Base-by-base conservation (phyloP, 1,140 invertebrate genomes). In the Ganaspis sp. region DNA sequence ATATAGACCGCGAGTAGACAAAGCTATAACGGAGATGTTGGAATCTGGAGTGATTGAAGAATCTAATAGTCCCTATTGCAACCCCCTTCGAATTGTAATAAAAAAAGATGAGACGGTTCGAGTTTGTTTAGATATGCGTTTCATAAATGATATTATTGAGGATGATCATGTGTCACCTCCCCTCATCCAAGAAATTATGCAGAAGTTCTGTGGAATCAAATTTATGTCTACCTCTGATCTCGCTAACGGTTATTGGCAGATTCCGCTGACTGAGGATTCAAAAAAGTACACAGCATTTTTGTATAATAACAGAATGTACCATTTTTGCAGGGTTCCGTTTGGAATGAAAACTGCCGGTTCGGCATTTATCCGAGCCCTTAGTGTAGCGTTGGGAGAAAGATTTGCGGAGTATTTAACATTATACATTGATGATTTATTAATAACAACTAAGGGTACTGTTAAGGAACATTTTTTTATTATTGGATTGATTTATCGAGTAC, bases 181-280 rank as follows among this genome's bases (percentile, higher is more conserved):
- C 0, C 15, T 75, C 0, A 82, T 87, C n/a, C 64, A 15, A 9
- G 76, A 80, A 45, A 69, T 82, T 5, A 17, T 82, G 17, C 79
- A 80, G 45, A 58, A 70, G 26, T 73, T 75, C 70, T 37, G 73
- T 4, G 45, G 58, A 11, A 76, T 77, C 17, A 73, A 69, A 19
- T 70, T 79, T 38, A 81, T 86, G 17, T 78, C 82, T 0, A 77
- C 80, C 0, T 40, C 85, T 0, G 83, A 88, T 64, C 70, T 86
- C 21, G 75, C 73, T 9, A 75, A 72, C 9, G 83, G 83, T 9
- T 87, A 84, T 70, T 86, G 82, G 83, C 84, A 88, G 40, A 75
- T 84, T 17, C 77, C 76, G 6, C 17, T 87, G 12, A 79, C 73
- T 11, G 21, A 40, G 15, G 37, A 58, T 9, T 74, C 72, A 29